phyloP scores from a whole-genome alignment of 2,888 invertebrate species.

The Callosobruchus maculatus region DNA sequence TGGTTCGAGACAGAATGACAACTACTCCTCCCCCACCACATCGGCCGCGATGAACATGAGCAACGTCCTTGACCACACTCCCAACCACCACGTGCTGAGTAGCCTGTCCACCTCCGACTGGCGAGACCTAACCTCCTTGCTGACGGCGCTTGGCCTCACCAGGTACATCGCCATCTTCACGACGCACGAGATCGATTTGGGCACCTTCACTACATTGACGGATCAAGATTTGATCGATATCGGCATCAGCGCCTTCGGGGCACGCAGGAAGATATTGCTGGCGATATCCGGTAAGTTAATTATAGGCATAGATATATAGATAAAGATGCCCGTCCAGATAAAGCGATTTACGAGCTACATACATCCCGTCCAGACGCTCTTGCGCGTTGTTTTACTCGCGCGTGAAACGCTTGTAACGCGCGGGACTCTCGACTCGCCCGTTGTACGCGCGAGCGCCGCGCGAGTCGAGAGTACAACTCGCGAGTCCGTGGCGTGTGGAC shows the following conservation, averaged over 20 bases:
- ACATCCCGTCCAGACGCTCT: too few species aligned
- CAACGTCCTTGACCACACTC: slow-evolving; percentile 54
- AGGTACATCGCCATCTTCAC: slow-evolving; percentile 75
- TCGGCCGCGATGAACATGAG: slow-evolving; percentile 39
- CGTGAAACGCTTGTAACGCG: too few species aligned
- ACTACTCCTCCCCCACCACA: neutral
- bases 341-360: too few species aligned
- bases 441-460: too few species aligned
- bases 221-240: slow-evolving; percentile 85
- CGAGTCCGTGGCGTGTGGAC: too few species aligned
- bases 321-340: too few species aligned
- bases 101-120: slow-evolving; percentile 49
- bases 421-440: too few species aligned
- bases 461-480: too few species aligned
- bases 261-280: slow-evolving; percentile 85
- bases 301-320: too few species aligned
- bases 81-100: slow-evolving; percentile 45
- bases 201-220: slow-evolving; percentile 83
- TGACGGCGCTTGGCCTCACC: slow-evolving; percentile 67
- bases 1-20: neutral
- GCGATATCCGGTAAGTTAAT: slow-evolving; percentile 74
- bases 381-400: too few species aligned
- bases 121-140: slow-evolving; percentile 55
- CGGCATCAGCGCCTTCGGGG: slow-evolving; percentile 87
- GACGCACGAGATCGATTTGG: slow-evolving; percentile 85